Conservation (phyloP, 1,140 invertebrate genomes). For the Akabosia matsudoensis region DNA sequence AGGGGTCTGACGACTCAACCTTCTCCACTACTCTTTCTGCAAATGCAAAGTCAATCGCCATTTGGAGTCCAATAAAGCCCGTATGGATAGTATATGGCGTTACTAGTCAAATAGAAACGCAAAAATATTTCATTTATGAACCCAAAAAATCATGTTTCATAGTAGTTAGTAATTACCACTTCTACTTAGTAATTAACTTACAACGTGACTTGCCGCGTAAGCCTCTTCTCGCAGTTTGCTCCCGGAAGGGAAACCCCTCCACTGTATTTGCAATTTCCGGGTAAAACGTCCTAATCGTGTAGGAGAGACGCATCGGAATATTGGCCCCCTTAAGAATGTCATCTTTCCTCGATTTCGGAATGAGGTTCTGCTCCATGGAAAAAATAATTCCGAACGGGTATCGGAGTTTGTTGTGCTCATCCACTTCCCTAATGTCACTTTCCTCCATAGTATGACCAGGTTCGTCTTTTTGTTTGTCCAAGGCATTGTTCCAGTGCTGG, state of each 20-base stretch:
- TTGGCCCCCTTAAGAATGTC: not conserved
- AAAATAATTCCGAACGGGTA: constrained; percentile 5
- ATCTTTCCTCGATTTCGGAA: not conserved
- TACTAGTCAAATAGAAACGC: not conserved
- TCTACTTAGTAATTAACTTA: not conserved
- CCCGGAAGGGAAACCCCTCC: constrained; percentile 1
- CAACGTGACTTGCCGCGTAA: not conserved
- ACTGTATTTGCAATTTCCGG: not conserved
- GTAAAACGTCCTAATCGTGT: constrained; percentile 13
- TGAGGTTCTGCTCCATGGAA: not conserved
- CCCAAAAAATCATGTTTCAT: not conserved
- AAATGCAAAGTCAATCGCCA: not conserved
- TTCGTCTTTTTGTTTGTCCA: not conserved
- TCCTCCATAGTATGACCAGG: not conserved
- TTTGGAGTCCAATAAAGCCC: constrained; percentile 9
- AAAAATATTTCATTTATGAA: not conserved
- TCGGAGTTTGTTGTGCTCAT: not conserved
- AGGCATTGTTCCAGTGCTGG: not conserved
- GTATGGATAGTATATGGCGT: not conserved
- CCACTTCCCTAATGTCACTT: too few species aligned
- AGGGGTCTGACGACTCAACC: not conserved
- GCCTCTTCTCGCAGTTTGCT: not conserved
- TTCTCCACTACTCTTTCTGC: not conserved
- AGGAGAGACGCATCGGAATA: not conserved
- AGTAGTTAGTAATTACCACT: not conserved